phyloP scores from a whole-genome alignment of 2,113 vertebrate species.

The Cyprinodon tularosa region DNA sequence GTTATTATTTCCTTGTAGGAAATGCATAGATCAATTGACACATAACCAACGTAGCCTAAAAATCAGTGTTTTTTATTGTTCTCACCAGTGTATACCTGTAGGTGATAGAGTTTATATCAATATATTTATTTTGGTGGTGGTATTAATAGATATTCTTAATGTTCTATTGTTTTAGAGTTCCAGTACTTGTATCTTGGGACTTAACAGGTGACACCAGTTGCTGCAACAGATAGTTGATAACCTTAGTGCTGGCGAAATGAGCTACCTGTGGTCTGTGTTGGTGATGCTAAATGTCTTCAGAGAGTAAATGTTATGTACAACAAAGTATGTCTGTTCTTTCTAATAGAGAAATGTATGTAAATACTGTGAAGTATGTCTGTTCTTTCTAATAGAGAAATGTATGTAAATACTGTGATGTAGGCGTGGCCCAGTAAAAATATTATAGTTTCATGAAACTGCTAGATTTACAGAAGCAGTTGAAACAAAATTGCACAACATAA shows the following conservation, averaged over 20 bases:
- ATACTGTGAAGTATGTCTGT: not conserved
- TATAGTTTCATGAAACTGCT: not conserved
- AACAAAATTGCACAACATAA: not conserved
- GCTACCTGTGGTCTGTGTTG: conserved; percentile 31
- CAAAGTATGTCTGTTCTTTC: not conserved
- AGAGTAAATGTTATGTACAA: conserved; percentile 3
- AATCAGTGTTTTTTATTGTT: conserved; percentile 73
- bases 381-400: not conserved
- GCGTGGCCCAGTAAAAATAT: not conserved
- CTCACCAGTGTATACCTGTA: conserved; percentile 65
- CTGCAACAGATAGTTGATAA: conserved; percentile 38
- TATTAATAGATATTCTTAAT: conserved; percentile 66
- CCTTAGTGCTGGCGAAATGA: conserved; percentile 34
- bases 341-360: not conserved
- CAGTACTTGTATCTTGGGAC: conserved; percentile 50
- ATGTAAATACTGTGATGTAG: not conserved
- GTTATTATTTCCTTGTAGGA: conserved; percentile 23
- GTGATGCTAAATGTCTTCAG: conserved; percentile 34
- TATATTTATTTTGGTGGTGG: conserved; percentile 72
- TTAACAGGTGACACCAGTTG: conserved; percentile 30
- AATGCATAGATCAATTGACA: conserved; percentile 30
- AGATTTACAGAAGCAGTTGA: not conserved
- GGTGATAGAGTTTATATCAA: conserved; percentile 67
- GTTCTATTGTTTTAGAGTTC: conserved; percentile 62
- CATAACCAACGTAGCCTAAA: conserved; percentile 74